A percentile compares a stretch with the other conserved stretches of the same genome.
Evolutionary conservation across 2,113 vertebrate species (phyloP).

Genomic region (Orcinus orca): DNA sequence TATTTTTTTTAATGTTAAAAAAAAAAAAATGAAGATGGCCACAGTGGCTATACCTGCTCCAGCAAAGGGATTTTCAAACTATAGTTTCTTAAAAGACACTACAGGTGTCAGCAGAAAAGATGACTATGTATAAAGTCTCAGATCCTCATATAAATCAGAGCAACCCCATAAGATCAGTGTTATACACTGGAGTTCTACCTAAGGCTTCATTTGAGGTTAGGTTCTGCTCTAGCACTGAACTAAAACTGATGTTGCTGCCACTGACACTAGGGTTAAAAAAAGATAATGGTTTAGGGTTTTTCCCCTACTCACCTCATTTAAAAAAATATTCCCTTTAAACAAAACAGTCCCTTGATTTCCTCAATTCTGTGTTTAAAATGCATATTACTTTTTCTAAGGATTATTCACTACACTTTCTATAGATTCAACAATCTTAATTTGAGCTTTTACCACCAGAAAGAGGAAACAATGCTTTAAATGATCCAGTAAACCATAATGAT

Average conservation of each 20-base stretch:
- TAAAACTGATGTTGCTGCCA: neutral
- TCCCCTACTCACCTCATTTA: neutral
- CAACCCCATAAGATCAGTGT: neutral
- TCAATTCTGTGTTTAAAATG: neutral
- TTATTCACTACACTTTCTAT: neutral
- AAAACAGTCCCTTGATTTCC: neutral
- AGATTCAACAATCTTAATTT: conserved; percentile 20
- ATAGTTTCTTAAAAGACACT: neutral
- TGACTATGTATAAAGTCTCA: neutral
- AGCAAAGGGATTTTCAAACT: neutral
- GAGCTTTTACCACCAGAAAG: neutral
- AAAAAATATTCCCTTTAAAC: neutral
- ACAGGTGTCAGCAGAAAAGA: neutral
- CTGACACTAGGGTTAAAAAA: neutral
- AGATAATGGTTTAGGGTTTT: neutral
- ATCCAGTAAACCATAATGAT: neutral
- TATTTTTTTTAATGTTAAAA: too few species aligned
- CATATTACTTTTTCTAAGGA: neutral
- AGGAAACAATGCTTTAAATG: neutral
- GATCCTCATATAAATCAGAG: neutral
- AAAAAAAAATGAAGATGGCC: neutral
- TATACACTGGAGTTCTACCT: neutral
- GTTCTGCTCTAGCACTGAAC: neutral
- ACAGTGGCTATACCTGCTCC: neutral
- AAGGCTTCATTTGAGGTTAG: neutral